Percentiles rank a stretch among this genome's conserved stretches.
Evolutionary conservation across 2,113 vertebrate species (phyloP).

Genomic region (Glaucomys volans): DNA sequence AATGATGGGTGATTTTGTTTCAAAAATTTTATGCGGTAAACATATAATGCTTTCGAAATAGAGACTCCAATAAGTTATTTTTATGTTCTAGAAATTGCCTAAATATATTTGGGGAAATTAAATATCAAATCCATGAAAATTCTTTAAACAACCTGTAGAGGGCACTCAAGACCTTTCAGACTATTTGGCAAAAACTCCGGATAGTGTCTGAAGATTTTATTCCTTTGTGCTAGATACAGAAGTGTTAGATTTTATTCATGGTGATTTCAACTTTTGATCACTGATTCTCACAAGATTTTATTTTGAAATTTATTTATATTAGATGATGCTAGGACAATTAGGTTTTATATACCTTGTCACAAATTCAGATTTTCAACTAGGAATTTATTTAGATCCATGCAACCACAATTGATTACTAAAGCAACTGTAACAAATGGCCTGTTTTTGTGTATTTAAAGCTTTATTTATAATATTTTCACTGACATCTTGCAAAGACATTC

Average conservation of each 20-base stretch:
- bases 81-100: conserved; percentile 9
- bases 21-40: neutral
- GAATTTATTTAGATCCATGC: neutral
- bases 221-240: neutral
- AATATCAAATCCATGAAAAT: conserved; percentile 37
- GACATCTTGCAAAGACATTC: neutral
- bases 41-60: neutral
- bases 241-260: conserved; percentile 48
- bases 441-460: neutral
- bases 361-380: neutral
- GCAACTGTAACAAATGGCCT: rapidly evolving
- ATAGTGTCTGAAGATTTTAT: neutral
- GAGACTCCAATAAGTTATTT: neutral
- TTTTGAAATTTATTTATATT: conserved; percentile 49
- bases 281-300: conserved; percentile 49
- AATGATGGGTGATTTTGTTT: neutral
- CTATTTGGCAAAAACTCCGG: neutral
- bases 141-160: conserved; percentile 66
- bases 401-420: neutral
- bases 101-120: neutral
- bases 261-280: conserved; percentile 58
- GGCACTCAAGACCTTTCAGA: conserved; percentile 74
- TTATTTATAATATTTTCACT: neutral
- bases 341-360: neutral
- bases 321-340: neutral